Conservation (phyloP, 1,140 invertebrate genomes). For the Acromyrmex echinatior region DNA sequence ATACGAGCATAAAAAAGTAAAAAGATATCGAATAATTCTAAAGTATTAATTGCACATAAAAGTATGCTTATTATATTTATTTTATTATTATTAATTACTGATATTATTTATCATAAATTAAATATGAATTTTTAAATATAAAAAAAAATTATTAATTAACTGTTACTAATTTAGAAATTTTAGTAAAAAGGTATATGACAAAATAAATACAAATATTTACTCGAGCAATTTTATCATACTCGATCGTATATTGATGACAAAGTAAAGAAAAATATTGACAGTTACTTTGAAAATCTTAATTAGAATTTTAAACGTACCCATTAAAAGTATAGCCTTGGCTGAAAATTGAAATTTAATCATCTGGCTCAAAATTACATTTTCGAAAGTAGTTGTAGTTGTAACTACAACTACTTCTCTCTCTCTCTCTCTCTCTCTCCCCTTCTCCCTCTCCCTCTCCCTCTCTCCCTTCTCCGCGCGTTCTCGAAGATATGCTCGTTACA, state of each 20-base stretch:
- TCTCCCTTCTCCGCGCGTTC: neutral
- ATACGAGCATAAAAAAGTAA: neutral
- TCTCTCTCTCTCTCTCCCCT: too few relatives aligned
- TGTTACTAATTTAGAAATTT: neutral
- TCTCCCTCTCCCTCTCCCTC: too few relatives aligned
- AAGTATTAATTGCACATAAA: slow-evolving; percentile 16
- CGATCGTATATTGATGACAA: neutral
- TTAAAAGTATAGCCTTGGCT: neutral
- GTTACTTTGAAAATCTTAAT: slow-evolving; percentile 14
- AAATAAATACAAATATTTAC: slow-evolving; percentile 11
- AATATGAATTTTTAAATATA: neutral
- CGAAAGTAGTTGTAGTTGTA: slow-evolving; percentile 6
- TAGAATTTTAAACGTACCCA: neutral
- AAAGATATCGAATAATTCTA: neutral
- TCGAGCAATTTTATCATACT: neutral
- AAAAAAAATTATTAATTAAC: neutral
- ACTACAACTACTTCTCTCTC: neutral
- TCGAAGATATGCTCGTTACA: slow-evolving; percentile 48
- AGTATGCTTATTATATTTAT: neutral
- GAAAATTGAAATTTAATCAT: slow-evolving; percentile 15
- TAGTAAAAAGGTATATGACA: neutral
- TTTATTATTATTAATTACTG: neutral
- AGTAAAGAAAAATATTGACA: neutral
- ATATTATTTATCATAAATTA: neutral
- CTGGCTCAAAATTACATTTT: slow-evolving; percentile 24